Conservation (phyloP, 2,113 vertebrate genomes). For the Scortum barcoo region DNA sequence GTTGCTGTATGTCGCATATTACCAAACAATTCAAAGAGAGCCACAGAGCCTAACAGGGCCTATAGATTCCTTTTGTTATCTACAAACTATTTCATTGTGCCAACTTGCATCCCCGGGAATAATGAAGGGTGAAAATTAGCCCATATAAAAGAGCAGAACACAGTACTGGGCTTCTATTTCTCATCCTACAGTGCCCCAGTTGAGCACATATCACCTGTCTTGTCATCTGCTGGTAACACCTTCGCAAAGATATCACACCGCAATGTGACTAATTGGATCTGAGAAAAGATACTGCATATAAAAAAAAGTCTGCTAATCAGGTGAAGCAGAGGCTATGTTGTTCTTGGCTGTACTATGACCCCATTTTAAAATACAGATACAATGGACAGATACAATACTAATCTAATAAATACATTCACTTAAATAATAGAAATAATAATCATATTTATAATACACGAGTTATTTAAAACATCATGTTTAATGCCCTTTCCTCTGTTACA, state of each 20-base stretch:
- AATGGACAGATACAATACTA: constrained; percentile 10
- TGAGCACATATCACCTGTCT: constrained; percentile 39
- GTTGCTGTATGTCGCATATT: constrained; percentile 52
- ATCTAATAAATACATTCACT: not conserved
- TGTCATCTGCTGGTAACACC: constrained; percentile 50
- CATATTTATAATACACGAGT: not conserved
- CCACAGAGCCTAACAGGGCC: not conserved
- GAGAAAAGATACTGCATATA: constrained; percentile 37
- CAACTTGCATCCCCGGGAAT: not conserved
- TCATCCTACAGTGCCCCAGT: not conserved
- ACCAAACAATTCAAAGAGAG: constrained; percentile 41
- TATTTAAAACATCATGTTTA: constrained; percentile 17
- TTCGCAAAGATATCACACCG: constrained; percentile 43
- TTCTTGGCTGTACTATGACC: not conserved
- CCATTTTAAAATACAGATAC: not conserved
- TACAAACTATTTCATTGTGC: constrained; percentile 12
- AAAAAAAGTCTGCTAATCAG: constrained; percentile 28
- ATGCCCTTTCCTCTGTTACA: not conserved
- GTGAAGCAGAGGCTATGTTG: constrained; percentile 8
- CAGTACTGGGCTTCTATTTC: constrained; percentile 9
- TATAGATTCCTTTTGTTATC: constrained; percentile 39
- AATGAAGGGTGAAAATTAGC: constrained; percentile 1
- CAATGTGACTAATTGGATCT: constrained; percentile 49
- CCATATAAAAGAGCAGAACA: not conserved
- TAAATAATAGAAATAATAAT: too few species aligned